phyloP scores from a whole-genome alignment of 30 jellyfish, hydroid and myxozoan genomes.

The Pelagia noctiluca region DNA sequence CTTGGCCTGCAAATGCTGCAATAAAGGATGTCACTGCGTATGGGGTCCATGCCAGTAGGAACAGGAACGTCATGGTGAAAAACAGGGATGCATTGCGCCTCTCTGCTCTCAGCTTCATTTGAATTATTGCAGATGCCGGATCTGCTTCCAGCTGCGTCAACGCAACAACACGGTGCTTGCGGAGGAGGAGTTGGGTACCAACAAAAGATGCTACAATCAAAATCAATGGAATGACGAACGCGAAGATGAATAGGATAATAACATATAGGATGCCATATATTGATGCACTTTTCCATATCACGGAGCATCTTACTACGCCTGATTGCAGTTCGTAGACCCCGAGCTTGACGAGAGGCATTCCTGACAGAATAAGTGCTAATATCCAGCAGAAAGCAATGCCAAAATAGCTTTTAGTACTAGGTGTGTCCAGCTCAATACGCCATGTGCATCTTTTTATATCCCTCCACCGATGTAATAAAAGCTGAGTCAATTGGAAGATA shows the following conservation, averaged over 20 bases:
- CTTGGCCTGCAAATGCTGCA: slow-evolving; percentile 15
- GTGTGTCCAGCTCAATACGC: slow-evolving; percentile 4
- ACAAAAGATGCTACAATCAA: slow-evolving; percentile 8
- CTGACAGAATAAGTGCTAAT: slow-evolving; percentile 19
- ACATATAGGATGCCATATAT: slow-evolving; percentile 10
- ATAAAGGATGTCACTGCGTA: slow-evolving; percentile 41
- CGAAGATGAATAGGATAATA: slow-evolving; percentile 25
- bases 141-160: background rate
- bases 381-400: slow-evolving; percentile 37
- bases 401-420: background rate
- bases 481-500: slow-evolving; percentile 33
- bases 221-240: slow-evolving; percentile 43
- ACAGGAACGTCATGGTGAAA: slow-evolving; percentile 49
- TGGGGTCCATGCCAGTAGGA: slow-evolving; percentile 66
- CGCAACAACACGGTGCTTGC: slow-evolving; percentile 3
- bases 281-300: slow-evolving; percentile 32
- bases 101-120: slow-evolving; percentile 55
- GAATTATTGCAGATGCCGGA: background rate
- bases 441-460: slow-evolving; percentile 1
- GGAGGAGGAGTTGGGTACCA: slow-evolving; percentile 10
- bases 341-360: slow-evolving; percentile 49
- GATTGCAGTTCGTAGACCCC: slow-evolving; percentile 34
- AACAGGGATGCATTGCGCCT: slow-evolving; percentile 34
- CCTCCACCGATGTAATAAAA: slow-evolving; percentile 39
- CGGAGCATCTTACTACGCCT: slow-evolving; percentile 41